A percentile compares a stretch with the other conserved stretches of the same genome.
phyloP scores from a whole-genome alignment of 1,140 invertebrate genomes.

The Sitophilus oryzae region DNA sequence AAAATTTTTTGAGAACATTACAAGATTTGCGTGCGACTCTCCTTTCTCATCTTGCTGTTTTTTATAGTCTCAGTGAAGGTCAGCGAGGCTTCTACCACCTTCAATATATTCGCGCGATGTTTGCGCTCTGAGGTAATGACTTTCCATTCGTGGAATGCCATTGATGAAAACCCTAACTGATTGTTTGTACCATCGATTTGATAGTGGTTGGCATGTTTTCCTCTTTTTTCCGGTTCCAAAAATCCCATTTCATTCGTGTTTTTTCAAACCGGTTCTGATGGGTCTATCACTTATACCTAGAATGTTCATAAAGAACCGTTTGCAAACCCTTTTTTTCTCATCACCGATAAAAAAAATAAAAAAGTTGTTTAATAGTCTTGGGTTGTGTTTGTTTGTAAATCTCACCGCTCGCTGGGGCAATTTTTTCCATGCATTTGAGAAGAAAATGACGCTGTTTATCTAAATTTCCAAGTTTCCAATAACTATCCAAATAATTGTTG shows the following conservation, averaged over 20 bases:
- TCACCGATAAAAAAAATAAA: constrained; percentile 6
- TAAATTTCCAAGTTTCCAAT: too few relatives aligned
- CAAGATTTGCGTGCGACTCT: constrained; percentile 1
- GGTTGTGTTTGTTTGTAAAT: too few relatives aligned
- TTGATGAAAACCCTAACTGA: not conserved
- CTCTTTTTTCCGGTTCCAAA: constrained; percentile 4
- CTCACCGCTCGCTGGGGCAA: constrained; percentile 3
- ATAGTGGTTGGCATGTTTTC: constrained; percentile 1
- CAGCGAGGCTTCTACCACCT: not conserved
- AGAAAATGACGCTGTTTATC: too few relatives aligned
- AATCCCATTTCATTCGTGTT: constrained; percentile 4
- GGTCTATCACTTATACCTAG: constrained; percentile 6
- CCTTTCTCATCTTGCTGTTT: not conserved
- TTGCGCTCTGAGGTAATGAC: too few relatives aligned
- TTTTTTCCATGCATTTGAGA: constrained; percentile 6
- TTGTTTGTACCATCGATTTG: constrained; percentile 3
- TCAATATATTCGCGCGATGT: not conserved
- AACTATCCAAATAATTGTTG: too few relatives aligned
- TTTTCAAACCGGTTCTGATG: too few relatives aligned
- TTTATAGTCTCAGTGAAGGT: not conserved
- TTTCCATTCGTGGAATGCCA: constrained; percentile 1
- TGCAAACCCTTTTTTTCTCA: too few relatives aligned
- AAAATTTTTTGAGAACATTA: constrained; percentile 2
- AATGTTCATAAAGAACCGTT: constrained; percentile 1
- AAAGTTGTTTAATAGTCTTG: constrained; percentile 6